Percentiles rank a stretch among this genome's conserved stretches.
Conservation (phyloP, 2,888 invertebrate genomes). For the Sarcophaga variegata region DNA sequence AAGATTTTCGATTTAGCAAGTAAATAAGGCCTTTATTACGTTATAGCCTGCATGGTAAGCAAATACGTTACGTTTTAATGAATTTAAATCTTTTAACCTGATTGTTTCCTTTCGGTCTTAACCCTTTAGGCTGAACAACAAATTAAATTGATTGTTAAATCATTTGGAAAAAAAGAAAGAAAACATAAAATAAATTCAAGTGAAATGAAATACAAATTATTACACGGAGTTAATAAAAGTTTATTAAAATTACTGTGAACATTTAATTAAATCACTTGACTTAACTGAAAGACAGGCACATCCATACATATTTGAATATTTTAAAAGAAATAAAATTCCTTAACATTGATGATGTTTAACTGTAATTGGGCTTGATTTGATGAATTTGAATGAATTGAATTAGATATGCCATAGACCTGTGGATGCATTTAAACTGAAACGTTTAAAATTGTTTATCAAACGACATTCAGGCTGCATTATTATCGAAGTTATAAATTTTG, state of each 20-base stretch:
- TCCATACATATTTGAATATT: background rate
- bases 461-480: too few species aligned
- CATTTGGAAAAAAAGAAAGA: conserved; percentile 52
- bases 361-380: background rate
- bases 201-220: background rate
- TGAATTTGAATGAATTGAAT: background rate
- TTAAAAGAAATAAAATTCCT: background rate
- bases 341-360: background rate
- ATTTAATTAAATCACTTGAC: background rate
- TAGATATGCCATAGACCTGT: background rate
- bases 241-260: background rate
- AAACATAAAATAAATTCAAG: background rate
- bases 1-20: too few species aligned
- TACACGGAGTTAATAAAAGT: background rate
- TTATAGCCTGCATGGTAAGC: background rate
- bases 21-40: background rate
- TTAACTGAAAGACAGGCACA: background rate
- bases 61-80: background rate
- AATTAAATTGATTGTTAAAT: conserved; percentile 67
- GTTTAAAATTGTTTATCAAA: too few species aligned
- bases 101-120: conserved; percentile 55
- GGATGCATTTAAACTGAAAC: too few species aligned
- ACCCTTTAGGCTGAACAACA: conserved; percentile 49
- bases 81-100: conserved; percentile 31
- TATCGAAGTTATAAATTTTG: too few species aligned